Conservation (phyloP, 2,797 vertebrate genomes). For the Stomatorhinus walkeri region DNA sequence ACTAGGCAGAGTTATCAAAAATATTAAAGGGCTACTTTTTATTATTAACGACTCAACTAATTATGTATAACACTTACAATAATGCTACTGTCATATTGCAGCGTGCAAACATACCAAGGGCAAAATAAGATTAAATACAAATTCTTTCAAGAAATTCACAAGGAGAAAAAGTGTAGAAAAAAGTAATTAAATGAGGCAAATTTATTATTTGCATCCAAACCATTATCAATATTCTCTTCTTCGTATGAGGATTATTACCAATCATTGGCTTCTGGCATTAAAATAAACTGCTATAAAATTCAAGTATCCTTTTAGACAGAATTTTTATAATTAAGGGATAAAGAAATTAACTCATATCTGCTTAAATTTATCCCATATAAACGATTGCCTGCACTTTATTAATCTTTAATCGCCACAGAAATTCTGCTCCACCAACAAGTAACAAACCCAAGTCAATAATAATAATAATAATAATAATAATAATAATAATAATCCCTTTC, state of each 20-base stretch:
- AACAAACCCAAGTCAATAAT: background rate
- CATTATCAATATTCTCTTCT: background rate
- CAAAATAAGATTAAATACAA: background rate
- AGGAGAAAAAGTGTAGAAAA: background rate
- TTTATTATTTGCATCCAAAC: conserved; percentile 6
- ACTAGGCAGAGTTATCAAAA: background rate
- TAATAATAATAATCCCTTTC: background rate
- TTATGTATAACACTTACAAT: background rate
- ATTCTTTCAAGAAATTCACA: background rate
- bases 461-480: background rate
- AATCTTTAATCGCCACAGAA: background rate
- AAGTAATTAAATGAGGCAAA: background rate
- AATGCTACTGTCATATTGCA: background rate
- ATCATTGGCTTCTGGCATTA: background rate
- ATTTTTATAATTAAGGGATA: background rate
- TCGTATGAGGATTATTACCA: background rate
- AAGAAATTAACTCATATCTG: background rate
- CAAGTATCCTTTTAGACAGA: background rate
- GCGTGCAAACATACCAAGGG: background rate
- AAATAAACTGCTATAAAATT: background rate
- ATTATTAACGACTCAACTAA: background rate
- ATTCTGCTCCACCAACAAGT: background rate
- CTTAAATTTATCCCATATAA: background rate
- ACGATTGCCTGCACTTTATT: background rate
- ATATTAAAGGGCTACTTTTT: background rate